Conservation (phyloP, 2,113 vertebrate genomes). For the Myodes glareolus region DNA sequence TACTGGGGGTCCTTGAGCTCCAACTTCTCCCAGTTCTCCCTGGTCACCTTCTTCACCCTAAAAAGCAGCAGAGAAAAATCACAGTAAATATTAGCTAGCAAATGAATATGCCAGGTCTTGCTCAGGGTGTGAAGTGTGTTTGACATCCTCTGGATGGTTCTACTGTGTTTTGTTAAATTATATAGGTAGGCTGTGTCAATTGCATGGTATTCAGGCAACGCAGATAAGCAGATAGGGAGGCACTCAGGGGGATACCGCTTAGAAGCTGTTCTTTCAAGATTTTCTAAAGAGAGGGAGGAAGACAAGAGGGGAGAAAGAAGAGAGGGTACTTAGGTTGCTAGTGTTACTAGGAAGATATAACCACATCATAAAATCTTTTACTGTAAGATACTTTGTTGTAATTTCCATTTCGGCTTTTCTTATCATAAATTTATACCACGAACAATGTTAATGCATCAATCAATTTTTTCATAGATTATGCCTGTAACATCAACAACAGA, state of each 20-base stretch:
- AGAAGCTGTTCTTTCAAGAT: not conserved
- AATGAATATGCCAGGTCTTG: not conserved
- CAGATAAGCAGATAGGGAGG: not conserved
- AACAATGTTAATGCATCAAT: not conserved
- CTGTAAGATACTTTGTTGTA: not conserved
- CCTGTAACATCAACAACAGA: not conserved
- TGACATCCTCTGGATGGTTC: not conserved
- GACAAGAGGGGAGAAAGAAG: not conserved
- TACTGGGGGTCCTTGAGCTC: slow-evolving; percentile 94
- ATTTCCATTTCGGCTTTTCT: not conserved
- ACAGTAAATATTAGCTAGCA: slow-evolving; percentile 13
- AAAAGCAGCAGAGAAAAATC: slow-evolving; percentile 65
- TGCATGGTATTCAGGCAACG: not conserved
- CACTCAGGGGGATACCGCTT: not conserved
- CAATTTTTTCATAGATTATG: slow-evolving; percentile 6
- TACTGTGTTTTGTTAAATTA: not conserved
- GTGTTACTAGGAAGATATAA: not conserved
- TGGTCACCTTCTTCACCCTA: slow-evolving; percentile 98
- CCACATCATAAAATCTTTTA: not conserved
- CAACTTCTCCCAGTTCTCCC: slow-evolving; percentile 92
- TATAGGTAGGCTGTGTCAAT: not conserved
- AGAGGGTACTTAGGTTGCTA: not conserved
- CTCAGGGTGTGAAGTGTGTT: not conserved
- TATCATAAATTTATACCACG: not conserved
- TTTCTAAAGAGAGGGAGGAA: not conserved